Evolutionary conservation across 2,888 invertebrate genomes (phyloP).

Genomic region (Nymphalis c-album): DNA sequence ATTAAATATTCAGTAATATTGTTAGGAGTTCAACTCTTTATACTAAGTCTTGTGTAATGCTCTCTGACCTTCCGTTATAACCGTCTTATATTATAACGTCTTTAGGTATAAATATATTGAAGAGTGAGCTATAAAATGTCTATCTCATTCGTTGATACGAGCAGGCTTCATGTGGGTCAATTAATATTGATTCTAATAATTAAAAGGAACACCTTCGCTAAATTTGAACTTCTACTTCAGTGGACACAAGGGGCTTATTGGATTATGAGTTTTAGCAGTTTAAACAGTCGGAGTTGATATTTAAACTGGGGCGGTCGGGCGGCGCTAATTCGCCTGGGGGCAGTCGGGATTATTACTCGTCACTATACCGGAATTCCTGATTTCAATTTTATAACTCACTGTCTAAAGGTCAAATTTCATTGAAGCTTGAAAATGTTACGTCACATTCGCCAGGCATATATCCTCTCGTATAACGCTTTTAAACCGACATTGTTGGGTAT

Average conservation of each 20-base stretch:
- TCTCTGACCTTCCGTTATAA: slow-evolving; percentile 19
- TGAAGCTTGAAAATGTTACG: slow-evolving; percentile 17
- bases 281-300: slow-evolving; percentile 61
- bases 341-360: slow-evolving; percentile 41
- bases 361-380: slow-evolving; percentile 33
- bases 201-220: slow-evolving; percentile 33
- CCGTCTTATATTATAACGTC: slow-evolving; percentile 17
- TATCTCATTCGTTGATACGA: neutral
- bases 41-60: slow-evolving; percentile 6
- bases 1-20: slow-evolving; percentile 9
- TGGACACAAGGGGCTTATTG: slow-evolving; percentile 65
- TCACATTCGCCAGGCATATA: slow-evolving; percentile 15
- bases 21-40: slow-evolving; percentile 7
- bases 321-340: slow-evolving; percentile 45
- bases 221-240: slow-evolving; percentile 51
- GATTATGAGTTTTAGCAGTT: slow-evolving; percentile 74
- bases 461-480: slow-evolving; percentile 28
- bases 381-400: slow-evolving; percentile 38
- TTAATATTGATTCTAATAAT: slow-evolving; percentile 31
- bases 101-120: neutral
- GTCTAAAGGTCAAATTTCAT: slow-evolving; percentile 41
- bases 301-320: slow-evolving; percentile 62
- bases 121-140: neutral
- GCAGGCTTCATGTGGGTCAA: neutral
- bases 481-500: slow-evolving; percentile 13